Conservation (phyloP, 2,888 invertebrate species). For the Acleris holmiana region DNA sequence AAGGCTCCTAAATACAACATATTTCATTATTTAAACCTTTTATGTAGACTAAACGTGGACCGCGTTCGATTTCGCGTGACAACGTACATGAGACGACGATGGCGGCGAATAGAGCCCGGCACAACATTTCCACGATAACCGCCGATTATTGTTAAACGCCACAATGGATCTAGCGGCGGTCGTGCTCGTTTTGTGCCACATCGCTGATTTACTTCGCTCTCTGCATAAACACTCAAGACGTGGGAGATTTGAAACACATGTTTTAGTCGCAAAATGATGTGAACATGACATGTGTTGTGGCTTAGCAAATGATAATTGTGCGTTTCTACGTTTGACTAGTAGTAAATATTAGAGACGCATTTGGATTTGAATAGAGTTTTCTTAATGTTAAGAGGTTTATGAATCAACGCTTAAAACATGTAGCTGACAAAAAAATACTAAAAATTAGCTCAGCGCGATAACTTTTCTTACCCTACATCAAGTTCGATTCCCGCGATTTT, state of each 20-base stretch:
- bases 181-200: constrained; percentile 25
- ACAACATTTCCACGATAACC: constrained; percentile 59
- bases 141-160: constrained; percentile 43
- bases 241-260: neutral
- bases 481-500: too few relatives aligned
- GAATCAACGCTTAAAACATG: too few relatives aligned
- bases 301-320: too few relatives aligned
- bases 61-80: constrained; percentile 56
- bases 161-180: constrained; percentile 27
- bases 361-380: too few relatives aligned
- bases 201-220: constrained; percentile 17
- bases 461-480: too few relatives aligned
- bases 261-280: neutral
- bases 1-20: constrained; percentile 42
- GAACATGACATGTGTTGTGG: too few relatives aligned
- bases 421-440: too few relatives aligned
- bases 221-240: constrained; percentile 2
- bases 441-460: too few relatives aligned
- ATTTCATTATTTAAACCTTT: constrained; percentile 70
- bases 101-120: constrained; percentile 63
- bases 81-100: constrained; percentile 78
- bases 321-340: too few relatives aligned
- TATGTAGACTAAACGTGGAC: constrained; percentile 65
- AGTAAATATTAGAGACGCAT: too few relatives aligned
- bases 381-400: too few relatives aligned